phyloP scores from a whole-genome alignment of 2,113 vertebrate species.

The Asarcornis scutulata region DNA sequence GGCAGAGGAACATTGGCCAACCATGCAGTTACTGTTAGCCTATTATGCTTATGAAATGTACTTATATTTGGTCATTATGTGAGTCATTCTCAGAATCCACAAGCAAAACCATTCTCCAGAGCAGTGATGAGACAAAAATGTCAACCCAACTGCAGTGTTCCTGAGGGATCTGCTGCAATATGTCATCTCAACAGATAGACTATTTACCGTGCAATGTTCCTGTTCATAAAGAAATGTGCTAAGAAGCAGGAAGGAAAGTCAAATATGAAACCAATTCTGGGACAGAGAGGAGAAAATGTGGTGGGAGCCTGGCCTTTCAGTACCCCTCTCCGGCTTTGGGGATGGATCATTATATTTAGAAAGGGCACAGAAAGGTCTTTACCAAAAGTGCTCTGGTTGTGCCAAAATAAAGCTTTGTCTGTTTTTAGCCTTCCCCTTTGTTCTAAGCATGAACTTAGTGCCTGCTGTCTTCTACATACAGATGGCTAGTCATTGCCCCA shows the following conservation, averaged over 20 bases:
- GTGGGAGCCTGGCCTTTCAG: background rate
- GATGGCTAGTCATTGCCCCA: background rate
- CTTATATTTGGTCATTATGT: background rate
- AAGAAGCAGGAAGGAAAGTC: background rate
- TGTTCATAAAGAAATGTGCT: constrained; percentile 7
- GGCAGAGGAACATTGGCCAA: background rate
- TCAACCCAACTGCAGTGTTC: constrained; percentile 23
- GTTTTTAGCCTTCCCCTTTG: constrained; percentile 21
- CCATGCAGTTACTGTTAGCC: background rate
- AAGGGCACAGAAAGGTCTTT: background rate
- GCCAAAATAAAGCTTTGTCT: constrained; percentile 10
- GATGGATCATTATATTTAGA: background rate
- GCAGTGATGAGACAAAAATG: constrained; percentile 16
- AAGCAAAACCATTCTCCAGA: constrained; percentile 43
- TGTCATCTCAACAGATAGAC: background rate
- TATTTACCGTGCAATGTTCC: background rate
- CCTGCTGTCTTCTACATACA: background rate
- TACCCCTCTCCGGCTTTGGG: background rate
- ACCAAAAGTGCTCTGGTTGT: background rate
- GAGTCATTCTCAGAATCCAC: constrained; percentile 1
- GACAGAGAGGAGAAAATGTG: background rate
- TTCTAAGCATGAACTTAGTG: background rate
- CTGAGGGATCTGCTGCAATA: constrained; percentile 1
- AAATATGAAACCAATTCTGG: background rate
- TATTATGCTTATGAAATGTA: background rate